A percentile compares a stretch with the other conserved stretches of the same genome.
phyloP scores from a whole-genome alignment of 2,797 vertebrate genomes.

The Pseudotriccus pelzelni region DNA sequence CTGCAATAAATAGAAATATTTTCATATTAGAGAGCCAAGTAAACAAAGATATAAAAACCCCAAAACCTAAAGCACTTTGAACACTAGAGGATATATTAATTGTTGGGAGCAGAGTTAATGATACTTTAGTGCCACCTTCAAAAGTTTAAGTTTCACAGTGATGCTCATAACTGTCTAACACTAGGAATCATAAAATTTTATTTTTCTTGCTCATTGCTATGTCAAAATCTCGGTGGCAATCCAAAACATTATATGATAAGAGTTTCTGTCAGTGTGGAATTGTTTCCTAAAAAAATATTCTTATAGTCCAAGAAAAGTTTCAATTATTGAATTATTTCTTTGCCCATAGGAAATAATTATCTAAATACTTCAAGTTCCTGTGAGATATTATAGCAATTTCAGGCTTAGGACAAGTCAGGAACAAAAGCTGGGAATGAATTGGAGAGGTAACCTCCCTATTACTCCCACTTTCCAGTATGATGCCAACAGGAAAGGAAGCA shows the following conservation, averaged over 20 bases:
- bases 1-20: neutral
- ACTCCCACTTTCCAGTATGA: neutral
- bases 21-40: neutral
- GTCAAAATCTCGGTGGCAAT: neutral
- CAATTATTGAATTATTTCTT: neutral
- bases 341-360: neutral
- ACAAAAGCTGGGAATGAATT: neutral
- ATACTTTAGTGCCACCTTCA: neutral
- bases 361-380: neutral
- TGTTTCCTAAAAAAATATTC: neutral
- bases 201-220: neutral
- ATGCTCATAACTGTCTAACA: neutral
- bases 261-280: neutral
- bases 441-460: neutral
- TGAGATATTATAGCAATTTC: neutral
- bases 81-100: neutral
- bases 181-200: neutral
- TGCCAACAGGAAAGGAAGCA: neutral
- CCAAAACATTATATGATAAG: neutral
- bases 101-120: neutral
- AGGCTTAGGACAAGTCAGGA: neutral
- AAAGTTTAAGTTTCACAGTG: neutral
- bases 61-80: neutral
- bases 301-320: neutral
- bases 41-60: neutral